Evolutionary conservation across 2,797 vertebrate species (phyloP), one percentile per base, ranked within the genome.

Genomic region (Dallia pectoralis): DNA sequence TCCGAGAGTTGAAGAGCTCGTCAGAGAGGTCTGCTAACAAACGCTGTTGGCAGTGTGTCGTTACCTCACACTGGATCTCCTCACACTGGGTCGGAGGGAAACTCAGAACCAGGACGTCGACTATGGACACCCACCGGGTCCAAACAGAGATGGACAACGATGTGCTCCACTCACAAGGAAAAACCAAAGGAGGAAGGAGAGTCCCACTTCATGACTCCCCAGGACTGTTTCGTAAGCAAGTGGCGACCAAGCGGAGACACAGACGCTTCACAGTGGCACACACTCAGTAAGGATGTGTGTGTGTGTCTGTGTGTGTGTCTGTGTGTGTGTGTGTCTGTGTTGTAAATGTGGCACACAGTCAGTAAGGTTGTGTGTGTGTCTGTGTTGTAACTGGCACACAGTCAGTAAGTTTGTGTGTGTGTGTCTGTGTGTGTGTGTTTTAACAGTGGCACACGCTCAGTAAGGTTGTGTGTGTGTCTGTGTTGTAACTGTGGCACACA

Each of bases 201-300:
- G 91, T 92, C 61, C 94, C 93, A 6, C 92, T 93, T 22, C 92
- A 93, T 82, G 93, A 90, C 75, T 95, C 94, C 0, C 93, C 94
- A 0, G 93, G 91, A 87, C 91, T 93, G 77, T 96, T 96, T 89
- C 91, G 94, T 93, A 96, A 95, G 91, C 93, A 95, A 87, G 83
- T 92, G 74, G 93, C 93, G 75, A 96, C 94, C 84, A 96, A 95
- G 86, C 93, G 94, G 32, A 95, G 96, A 77, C 92, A 94, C 16
- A 94, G 95, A 0, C 92, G 95, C 73, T 97, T 96, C 85, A 96
- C 95, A 0, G 94, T 97, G 85, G 95, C 95, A 33, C 95, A 97
- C 81, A 94, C 93, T 4, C 95, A 95, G 95, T 95, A 94, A 95
- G 94, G 70, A 4, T 73, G 65, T 32, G 30, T 5, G 19, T 16